Conservation (phyloP, 37 sponge, comb jelly and placozoan genomes). For the Petrosia ficiformis region DNA sequence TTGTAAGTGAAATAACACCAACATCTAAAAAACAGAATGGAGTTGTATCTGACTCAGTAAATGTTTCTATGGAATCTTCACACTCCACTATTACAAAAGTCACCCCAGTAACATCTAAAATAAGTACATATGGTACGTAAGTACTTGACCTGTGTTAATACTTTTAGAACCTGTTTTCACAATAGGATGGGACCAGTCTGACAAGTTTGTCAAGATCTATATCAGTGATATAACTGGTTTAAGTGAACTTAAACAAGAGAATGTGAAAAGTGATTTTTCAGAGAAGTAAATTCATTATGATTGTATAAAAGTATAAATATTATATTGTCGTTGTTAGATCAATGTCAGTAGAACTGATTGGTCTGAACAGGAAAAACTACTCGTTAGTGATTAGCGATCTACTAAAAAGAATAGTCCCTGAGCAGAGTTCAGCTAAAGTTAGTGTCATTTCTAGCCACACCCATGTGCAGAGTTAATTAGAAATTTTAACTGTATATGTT, state of each 20-base stretch:
- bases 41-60: too few species aligned
- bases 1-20: too few species aligned
- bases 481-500: constrained; percentile 7
- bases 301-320: background rate
- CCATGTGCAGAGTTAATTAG: too few species aligned
- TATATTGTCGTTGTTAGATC: constrained; percentile 38
- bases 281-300: constrained; percentile 43
- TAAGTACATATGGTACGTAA: constrained; percentile 12
- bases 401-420: constrained; percentile 34
- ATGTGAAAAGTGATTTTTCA: constrained; percentile 55
- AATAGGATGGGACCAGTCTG: constrained; percentile 92
- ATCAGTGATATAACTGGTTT: constrained; percentile 69
- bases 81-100: too few species aligned
- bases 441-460: too few species aligned
- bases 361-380: constrained; percentile 53
- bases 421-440: constrained; percentile 49
- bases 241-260: constrained; percentile 41
- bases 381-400: constrained; percentile 45
- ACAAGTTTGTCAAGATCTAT: constrained; percentile 87
- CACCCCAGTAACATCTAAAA: too few species aligned
- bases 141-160: background rate
- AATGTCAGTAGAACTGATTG: constrained; percentile 38
- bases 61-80: too few species aligned
- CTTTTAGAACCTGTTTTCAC: background rate
- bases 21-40: too few species aligned